Evolutionary conservation across 2,113 vertebrate genomes (phyloP).

Genomic region (Tichodroma muraria): DNA sequence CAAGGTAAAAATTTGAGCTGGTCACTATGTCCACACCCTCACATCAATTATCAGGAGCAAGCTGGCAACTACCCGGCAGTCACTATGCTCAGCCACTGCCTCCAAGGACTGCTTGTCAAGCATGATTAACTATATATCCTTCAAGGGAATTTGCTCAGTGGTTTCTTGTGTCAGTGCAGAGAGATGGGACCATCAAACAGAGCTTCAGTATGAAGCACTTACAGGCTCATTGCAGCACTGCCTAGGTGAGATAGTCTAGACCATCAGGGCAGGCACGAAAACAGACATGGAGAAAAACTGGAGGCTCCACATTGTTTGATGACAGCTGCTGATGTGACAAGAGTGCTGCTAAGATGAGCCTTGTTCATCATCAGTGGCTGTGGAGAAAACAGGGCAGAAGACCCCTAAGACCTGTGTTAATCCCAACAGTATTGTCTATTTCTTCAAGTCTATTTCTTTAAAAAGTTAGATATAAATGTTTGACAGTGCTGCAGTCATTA

Average conservation of each 20-base stretch:
- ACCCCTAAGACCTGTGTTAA: background rate
- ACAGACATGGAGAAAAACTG: background rate
- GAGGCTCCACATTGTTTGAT: background rate
- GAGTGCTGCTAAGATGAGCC: background rate
- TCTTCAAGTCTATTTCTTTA: background rate
- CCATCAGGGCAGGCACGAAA: background rate
- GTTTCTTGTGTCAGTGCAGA: background rate
- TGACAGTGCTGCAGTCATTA: background rate
- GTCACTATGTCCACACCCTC: background rate
- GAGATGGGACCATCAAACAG: background rate
- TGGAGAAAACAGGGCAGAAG: background rate
- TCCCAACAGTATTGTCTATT: background rate
- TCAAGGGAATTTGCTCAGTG: background rate
- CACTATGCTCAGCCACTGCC: background rate
- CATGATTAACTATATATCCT: fast-evolving
- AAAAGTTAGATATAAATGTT: background rate
- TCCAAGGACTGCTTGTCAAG: background rate
- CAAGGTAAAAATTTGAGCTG: background rate
- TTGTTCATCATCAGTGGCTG: background rate
- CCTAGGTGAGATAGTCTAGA: background rate
- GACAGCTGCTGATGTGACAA: background rate
- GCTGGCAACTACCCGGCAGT: background rate
- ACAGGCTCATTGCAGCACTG: background rate
- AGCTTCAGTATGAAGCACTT: background rate
- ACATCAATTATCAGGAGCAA: background rate